Evolutionary conservation across 2,888 invertebrate genomes (phyloP), one percentile per base, ranked within the genome.

Genomic region (Diaperis boleti): DNA sequence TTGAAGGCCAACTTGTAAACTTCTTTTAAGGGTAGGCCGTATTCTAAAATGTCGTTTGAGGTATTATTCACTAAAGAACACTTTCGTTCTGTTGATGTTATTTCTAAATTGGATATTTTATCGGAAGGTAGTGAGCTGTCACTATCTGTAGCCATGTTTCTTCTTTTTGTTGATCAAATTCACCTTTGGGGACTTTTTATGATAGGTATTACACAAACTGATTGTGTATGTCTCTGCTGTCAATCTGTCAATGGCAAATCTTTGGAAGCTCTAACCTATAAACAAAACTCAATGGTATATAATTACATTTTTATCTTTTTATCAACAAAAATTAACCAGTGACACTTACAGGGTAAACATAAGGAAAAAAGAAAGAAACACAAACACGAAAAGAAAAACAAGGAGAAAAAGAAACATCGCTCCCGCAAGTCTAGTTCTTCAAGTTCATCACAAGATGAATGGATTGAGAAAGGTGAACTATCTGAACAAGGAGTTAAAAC

Each of bases 1-100:
- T 88, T 87, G 63, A 96, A 83, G 20, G 95, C 95, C 74, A 96
- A 86, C 83, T 91, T 92, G 83, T 96, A 98, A 49, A 97, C 88
- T 75, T 95, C 94, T 75, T 88, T 85, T 62, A 91, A 78, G 39
- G 89, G 87, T 74, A 91, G 83, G 45, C 89, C 88, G 88, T 89
- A 90, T 83, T 89, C 76, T 49, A 72, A 39, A 50, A 66, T 70
- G 39, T 72, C 69, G 45, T 54, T 87, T 41, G 63, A 56, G 44
- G 52, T 17, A 47, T 62, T 65, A 65, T 61, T 65, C 55, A 47
- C 35, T 61, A 62, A 39, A 39, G 65, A 41, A 52, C 41, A 66
- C 59, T 63, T 50, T 31, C 47, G 52, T 35, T 66, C 67, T 61
- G 59, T 55, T 49, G 60, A 64, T 62, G 74, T 67, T 69, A 78